A percentile compares a stretch with the other conserved stretches of the same genome.
phyloP scores from a whole-genome alignment of 2,797 vertebrate genomes.

The Pygocentrus nattereri region DNA sequence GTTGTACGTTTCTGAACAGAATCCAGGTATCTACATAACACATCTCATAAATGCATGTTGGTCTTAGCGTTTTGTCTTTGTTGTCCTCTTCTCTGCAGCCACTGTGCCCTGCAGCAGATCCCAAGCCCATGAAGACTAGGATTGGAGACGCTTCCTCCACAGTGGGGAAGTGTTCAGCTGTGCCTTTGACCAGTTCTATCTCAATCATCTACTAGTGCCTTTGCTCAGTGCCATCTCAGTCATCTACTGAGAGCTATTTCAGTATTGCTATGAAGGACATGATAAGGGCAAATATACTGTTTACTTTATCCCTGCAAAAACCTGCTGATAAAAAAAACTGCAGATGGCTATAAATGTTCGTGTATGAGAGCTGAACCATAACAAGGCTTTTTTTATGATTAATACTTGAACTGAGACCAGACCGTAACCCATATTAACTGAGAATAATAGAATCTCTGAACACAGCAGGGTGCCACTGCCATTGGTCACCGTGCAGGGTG shows the following conservation, averaged over 20 bases:
- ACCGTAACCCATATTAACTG: background rate
- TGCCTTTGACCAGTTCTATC: conserved; percentile 29
- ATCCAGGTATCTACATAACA: conserved; percentile 15
- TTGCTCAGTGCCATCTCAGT: conserved; percentile 29
- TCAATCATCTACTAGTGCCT: conserved; percentile 17
- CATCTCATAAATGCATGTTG: background rate
- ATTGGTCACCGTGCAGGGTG: background rate
- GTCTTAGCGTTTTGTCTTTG: background rate
- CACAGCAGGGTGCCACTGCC: background rate
- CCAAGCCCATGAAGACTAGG: conserved; percentile 7
- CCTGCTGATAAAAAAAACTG: conserved; percentile 16
- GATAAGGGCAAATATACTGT: conserved; percentile 12
- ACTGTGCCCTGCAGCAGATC: background rate
- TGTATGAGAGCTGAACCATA: background rate
- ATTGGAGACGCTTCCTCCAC: conserved; percentile 13
- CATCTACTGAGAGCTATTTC: conserved; percentile 29
- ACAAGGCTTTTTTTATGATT: background rate
- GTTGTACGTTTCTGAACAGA: background rate
- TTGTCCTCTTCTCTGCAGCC: background rate
- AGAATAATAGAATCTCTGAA: background rate
- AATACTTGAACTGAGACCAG: background rate
- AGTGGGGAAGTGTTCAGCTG: conserved; percentile 20
- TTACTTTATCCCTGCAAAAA: conserved; percentile 4
- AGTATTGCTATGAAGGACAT: conserved; percentile 6
- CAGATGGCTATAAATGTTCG: conserved; percentile 4